Conservation (phyloP, 2,888 invertebrate genomes). For the Ormyrus pomaceus region DNA sequence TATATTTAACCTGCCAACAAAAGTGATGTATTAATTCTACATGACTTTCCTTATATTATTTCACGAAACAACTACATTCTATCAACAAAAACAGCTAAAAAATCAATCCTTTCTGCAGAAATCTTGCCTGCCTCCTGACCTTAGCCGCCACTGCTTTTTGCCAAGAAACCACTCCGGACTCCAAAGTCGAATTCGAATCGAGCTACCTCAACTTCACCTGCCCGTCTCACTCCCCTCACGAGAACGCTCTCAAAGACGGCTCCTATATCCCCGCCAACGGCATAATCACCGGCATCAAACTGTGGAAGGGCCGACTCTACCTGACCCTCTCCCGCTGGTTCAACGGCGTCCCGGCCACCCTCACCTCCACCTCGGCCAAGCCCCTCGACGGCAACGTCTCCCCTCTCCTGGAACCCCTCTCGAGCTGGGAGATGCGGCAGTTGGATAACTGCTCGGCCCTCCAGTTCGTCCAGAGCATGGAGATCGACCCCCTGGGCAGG, state of each 20-base stretch:
- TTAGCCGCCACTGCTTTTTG: too few species aligned
- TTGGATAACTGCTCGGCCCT: slow-evolving; percentile 82
- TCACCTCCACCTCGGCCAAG: slow-evolving; percentile 78
- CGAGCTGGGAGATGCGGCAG: slow-evolving; percentile 83
- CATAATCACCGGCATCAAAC: slow-evolving; percentile 82
- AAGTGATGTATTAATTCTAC: too few species aligned
- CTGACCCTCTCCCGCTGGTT: slow-evolving; percentile 84
- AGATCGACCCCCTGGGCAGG: slow-evolving; percentile 83
- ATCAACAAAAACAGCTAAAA: too few species aligned
- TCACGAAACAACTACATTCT: too few species aligned
- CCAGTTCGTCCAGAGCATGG: slow-evolving; percentile 86
- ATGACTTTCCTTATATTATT: too few species aligned
- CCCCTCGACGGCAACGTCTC: neutral
- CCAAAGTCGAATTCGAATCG: slow-evolving; percentile 80
- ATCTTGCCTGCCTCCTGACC: too few species aligned
- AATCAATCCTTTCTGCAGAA: too few species aligned
- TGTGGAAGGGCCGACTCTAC: slow-evolving; percentile 82
- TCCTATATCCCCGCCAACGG: slow-evolving; percentile 83
- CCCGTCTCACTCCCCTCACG: slow-evolving; percentile 78
- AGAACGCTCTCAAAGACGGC: slow-evolving; percentile 78
- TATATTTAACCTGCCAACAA: too few species aligned
- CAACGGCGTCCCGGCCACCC: slow-evolving; percentile 83
- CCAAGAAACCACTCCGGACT: too few species aligned
- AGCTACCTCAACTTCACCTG: slow-evolving; percentile 83
- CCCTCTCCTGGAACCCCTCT: slow-evolving; percentile 80